These are phyloP conservation scores for Perodicticus potto DNA, from an alignment of 2,797 vertebrate genomes.

Conservation along the genomic window DNA sequence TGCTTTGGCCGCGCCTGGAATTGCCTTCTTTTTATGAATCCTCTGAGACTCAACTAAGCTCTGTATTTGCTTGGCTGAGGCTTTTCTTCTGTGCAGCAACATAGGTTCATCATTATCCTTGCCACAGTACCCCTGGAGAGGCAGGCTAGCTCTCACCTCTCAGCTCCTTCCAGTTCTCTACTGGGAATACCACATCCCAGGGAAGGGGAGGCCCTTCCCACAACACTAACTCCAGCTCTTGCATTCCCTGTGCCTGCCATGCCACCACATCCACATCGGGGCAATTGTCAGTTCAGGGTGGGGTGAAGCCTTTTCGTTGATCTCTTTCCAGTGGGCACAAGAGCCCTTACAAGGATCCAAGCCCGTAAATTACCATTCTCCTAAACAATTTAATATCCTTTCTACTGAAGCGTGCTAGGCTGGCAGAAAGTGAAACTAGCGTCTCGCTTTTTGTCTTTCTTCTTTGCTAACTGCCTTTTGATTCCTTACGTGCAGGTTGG, in stretches of 20 bases:
- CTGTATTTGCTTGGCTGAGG: background rate
- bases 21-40: background rate
- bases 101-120: background rate
- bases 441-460: background rate
- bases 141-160: background rate
- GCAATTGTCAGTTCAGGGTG: background rate
- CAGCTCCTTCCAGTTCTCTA: background rate
- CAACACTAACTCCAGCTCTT: no score
- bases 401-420: background rate
- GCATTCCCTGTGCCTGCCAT: accelerated
- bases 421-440: background rate
- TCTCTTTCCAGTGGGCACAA: background rate
- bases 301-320: background rate
- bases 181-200: background rate
- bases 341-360: background rate
- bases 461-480: background rate
- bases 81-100: background rate
- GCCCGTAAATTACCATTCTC: background rate
- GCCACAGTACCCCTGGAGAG: background rate
- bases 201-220: background rate
- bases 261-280: background rate
- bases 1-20: background rate
- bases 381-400: background rate
- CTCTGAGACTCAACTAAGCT: background rate
- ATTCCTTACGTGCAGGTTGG: no score